phyloP scores from a whole-genome alignment of 1,140 invertebrate genomes.

The Tenebrio molitor region DNA sequence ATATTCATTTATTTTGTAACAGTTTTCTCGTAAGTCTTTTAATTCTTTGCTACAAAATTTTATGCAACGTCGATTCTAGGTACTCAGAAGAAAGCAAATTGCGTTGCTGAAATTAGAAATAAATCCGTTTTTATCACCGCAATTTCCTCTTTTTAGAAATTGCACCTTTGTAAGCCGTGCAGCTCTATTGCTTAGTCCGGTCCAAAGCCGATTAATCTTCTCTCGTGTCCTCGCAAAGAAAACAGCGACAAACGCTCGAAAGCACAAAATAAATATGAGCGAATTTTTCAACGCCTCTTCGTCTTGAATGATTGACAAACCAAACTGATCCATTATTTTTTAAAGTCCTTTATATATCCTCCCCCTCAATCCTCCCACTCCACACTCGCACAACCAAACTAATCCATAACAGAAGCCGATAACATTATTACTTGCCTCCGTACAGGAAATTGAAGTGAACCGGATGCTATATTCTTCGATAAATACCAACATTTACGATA shows the following conservation, averaged over 20 bases:
- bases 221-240: background rate
- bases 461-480: slow-evolving; percentile 15
- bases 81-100: too few relatives aligned
- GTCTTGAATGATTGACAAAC: background rate
- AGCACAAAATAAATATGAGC: slow-evolving; percentile 27
- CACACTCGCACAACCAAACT: too few relatives aligned
- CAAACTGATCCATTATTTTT: background rate
- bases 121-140: background rate
- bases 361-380: background rate
- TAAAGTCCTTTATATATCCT: background rate
- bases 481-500: slow-evolving; percentile 13
- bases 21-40: too few relatives aligned
- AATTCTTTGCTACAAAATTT: too few relatives aligned
- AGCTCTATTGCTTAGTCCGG: background rate
- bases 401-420: background rate
- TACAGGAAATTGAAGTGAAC: slow-evolving; percentile 20
- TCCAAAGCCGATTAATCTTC: slow-evolving; percentile 10
- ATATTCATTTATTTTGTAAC: too few relatives aligned
- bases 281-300: slow-evolving; percentile 31
- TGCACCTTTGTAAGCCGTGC: background rate
- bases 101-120: too few relatives aligned
- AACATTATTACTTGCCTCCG: slow-evolving; percentile 2
- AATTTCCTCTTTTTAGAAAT: slow-evolving; percentile 4
- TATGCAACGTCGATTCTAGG: too few relatives aligned
- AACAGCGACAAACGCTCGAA: background rate